Base-by-base conservation (phyloP, 2,797 vertebrate species). In the Sitta carolinensis region DNA sequence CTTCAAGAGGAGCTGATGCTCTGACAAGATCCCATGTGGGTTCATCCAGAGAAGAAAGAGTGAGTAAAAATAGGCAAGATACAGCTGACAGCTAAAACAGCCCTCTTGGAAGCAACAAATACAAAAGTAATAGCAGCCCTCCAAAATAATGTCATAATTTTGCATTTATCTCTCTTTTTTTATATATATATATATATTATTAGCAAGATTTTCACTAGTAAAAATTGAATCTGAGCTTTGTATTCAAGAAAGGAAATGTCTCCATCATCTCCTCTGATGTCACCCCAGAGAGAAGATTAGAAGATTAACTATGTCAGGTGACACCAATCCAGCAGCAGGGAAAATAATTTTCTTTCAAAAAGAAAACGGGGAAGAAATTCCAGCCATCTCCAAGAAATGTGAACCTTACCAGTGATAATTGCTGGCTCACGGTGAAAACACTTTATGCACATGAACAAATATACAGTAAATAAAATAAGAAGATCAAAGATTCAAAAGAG, bases 211-310 rank as follows among this genome's bases (percentile, higher is more conserved):
- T 91, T 89, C 21, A 51, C 27, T 11, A 66, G 36, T 83, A 58
- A 82, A 58, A 77, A 58, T 10, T 86, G 73, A 91, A 91, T 94
- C 38, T 38, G 59, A 82, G 77, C 70, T 93, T 94, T 59, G 25
- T 77, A 77, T 87, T 93, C 54, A n/a, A 86, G 79, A 94, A 78
- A 70, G 52, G 48, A 93, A 87, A 87, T 2, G 10, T 58, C 59
- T 95, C 83, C 76, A 80, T 92, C 89, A 72, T 74, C 57, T 96
- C 73, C 63, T 95, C 90, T 96, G 87, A 94, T 97, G 92, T 97
- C 89, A 89, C 73, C 34, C 91, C 34, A 81, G 94, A 96, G 90
- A 96, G 90, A 75, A 96, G 89, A 96, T 95, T 93, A 94, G 74
- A 95, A 96, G 94, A 96, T 96, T 96, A 97, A 36, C 84, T 92